Base-by-base conservation (phyloP, 23 tunicate genomes). In the Diplosoma virens region DNA sequence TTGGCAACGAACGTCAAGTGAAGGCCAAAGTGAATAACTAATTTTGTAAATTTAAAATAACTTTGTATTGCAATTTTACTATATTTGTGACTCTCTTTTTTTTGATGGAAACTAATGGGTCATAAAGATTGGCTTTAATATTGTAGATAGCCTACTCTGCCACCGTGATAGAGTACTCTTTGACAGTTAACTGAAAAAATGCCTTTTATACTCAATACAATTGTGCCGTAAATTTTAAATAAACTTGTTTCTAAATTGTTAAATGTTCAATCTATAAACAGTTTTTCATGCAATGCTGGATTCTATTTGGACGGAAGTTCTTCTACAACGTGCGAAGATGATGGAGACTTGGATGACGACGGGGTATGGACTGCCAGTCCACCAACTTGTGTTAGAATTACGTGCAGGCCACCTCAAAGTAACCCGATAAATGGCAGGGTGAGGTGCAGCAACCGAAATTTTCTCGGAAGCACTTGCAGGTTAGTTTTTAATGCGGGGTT, bases 391-490 rank as follows among this genome's bases (percentile, higher is more conserved):
- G 37, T 23, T 3, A 18, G 21, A 31, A 55, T 83, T 25, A 76
- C 82, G 22, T 83, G 88, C 37, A 34, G 52, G 1, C 88, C 88
- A 22, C 82, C 82, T 14, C 65, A 54, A 32, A 48, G 46, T 17
- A 53, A 67, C 4, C 88, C 88, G 2, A 25, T 27, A 6, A 59
- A 77, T 46, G 88, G 88, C 17, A 22, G 34, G 31, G 88, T 83
- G 25, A 32, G 5, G 14, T 83, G 88, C 66, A 25, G 64, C 45
- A 35, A 83, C 33, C 22, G 20, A 14, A 76, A 83, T 76, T 21
- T 18, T 3, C 22, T 32, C 27, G 65, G 65, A 20, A 75, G 82
- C 60, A 71, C 47, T 4, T 83, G 88, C 82, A 65, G 20, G 76
- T 83, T 5, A 29, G 73, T 41, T n/a, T 46, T 46, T 11, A 11